Conservation (phyloP, 2,797 vertebrate species). For the Crypturellus tataupa region DNA sequence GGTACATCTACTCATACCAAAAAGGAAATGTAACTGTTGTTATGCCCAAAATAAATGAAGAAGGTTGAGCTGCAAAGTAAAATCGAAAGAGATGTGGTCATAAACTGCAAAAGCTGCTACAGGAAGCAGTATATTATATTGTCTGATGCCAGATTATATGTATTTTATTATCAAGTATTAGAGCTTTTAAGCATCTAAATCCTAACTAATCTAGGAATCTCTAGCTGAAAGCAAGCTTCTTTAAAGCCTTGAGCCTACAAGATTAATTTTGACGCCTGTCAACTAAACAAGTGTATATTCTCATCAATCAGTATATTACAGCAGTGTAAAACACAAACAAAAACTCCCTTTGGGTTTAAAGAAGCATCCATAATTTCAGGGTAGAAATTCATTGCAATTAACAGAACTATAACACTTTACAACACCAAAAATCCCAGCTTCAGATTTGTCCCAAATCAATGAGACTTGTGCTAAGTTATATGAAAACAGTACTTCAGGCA, state of each 20-base stretch:
- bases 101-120: not conserved
- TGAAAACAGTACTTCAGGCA: rapidly evolving
- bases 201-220: conserved; percentile 75
- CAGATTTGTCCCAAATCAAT: not conserved
- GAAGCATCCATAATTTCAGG: not conserved
- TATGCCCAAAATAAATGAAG: not conserved
- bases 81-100: not conserved
- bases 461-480: not conserved
- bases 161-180: conserved; percentile 74
- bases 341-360: not conserved
- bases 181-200: conserved; percentile 72
- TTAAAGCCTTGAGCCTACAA: conserved; percentile 18
- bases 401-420: not conserved
- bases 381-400: not conserved
- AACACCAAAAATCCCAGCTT: not conserved
- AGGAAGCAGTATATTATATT: not conserved
- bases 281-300: conserved; percentile 46
- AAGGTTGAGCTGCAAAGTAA: not conserved
- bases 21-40: not conserved
- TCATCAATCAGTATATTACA: not conserved
- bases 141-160: conserved; percentile 55
- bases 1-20: not conserved
- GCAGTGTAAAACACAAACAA: not conserved
- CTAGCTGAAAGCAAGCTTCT: conserved; percentile 66
- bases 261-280: conserved; percentile 59